Conservation (phyloP, 2,797 vertebrate genomes). For the Cephalopachus bancanus region DNA sequence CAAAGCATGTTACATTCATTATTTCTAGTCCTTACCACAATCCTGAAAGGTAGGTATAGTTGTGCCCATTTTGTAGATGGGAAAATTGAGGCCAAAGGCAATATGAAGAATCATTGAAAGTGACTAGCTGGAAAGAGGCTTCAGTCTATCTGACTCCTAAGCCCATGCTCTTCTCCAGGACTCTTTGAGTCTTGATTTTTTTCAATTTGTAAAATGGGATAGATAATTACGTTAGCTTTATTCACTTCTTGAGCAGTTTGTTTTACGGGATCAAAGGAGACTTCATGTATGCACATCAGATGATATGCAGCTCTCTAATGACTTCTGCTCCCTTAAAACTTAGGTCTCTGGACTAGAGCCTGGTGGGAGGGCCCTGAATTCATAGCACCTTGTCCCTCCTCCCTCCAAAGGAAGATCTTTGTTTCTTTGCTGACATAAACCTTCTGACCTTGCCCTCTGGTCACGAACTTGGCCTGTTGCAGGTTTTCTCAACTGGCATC, state of each 20-base stretch:
- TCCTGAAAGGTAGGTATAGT: background rate
- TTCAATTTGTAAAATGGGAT: background rate
- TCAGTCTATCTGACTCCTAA: background rate
- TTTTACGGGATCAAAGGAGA: background rate
- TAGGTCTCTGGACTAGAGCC: background rate
- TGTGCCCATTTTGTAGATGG: constrained; percentile 3
- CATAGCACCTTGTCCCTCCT: background rate
- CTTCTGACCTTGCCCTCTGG: background rate
- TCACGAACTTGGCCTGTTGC: background rate
- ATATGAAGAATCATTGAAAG: background rate
- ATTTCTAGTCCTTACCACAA: background rate
- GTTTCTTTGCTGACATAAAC: background rate
- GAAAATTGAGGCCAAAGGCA: constrained; percentile 32
- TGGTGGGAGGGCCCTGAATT: background rate
- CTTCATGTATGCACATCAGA: background rate
- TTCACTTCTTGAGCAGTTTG: background rate
- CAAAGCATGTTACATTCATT: too few relatives aligned
- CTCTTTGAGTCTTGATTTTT: background rate
- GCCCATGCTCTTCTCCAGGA: background rate
- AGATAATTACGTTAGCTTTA: background rate
- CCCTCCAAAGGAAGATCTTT: background rate
- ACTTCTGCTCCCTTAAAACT: background rate
- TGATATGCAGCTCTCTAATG: background rate
- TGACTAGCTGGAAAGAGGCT: background rate
- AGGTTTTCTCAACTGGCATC: background rate